These are phyloP conservation scores for Lerista edwardsae DNA, from an alignment of 2,797 vertebrate genomes.

Conservation along the genomic window DNA sequence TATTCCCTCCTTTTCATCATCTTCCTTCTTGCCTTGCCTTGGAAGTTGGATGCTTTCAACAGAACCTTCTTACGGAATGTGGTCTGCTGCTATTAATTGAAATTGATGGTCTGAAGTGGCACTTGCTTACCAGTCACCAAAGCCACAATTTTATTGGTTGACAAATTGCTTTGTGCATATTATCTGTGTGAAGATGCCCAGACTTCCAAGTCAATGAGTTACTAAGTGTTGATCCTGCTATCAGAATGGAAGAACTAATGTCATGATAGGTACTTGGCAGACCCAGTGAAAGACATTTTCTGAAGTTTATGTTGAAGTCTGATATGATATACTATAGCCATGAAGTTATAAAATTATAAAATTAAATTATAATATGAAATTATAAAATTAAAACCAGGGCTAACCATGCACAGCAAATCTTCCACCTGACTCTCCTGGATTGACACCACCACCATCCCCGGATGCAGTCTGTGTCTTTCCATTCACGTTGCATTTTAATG, in stretches of 20 bases:
- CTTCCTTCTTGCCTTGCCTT: background rate
- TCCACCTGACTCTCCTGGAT: background rate
- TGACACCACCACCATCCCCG: background rate
- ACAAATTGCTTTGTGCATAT: background rate
- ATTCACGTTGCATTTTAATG: background rate
- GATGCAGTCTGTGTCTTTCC: background rate
- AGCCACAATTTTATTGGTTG: background rate
- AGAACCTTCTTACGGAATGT: background rate
- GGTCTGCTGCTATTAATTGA: background rate
- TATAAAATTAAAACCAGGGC: background rate
- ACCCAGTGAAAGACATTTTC: background rate
- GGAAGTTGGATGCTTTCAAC: too few species aligned
- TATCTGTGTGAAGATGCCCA: background rate
- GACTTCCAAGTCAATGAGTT: too few species aligned
- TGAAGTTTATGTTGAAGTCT: background rate
- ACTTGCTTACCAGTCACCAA: background rate
- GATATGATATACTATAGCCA: background rate
- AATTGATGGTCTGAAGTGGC: background rate
- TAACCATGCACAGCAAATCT: background rate
- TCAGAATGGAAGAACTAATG: background rate
- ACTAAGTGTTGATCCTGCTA: background rate
- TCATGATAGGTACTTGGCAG: too few species aligned
- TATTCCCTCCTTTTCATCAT: background rate
- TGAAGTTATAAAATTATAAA: background rate
- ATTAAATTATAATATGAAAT: too few species aligned